Percentiles rank a stretch among this genome's conserved stretches.
Conservation (phyloP, 1,140 invertebrate species). For the Caenorhabditis inopinata region DNA sequence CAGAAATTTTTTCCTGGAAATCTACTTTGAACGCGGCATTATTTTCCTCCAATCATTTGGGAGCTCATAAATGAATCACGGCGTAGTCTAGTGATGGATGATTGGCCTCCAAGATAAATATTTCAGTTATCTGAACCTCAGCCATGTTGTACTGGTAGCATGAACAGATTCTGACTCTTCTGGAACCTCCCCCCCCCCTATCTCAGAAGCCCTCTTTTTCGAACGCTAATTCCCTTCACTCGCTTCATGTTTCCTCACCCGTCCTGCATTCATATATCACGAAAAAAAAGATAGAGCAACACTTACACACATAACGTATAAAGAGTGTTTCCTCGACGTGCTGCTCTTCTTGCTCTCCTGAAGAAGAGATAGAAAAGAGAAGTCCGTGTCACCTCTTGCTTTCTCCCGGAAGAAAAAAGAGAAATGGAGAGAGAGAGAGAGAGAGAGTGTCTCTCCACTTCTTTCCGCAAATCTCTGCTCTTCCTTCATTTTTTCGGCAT, state of each 20-base stretch:
- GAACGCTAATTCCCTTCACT: background rate
- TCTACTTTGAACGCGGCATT: too few relatives aligned
- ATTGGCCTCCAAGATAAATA: too few relatives aligned
- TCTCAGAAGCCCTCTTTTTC: background rate
- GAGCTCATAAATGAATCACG: too few relatives aligned
- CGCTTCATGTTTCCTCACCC: too few relatives aligned
- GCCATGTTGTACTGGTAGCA: too few relatives aligned
- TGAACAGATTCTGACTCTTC: too few relatives aligned
- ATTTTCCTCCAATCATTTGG: too few relatives aligned
- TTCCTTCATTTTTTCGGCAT: background rate
- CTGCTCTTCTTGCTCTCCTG: background rate
- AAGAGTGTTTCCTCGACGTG: background rate
- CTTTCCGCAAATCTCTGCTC: constrained; percentile 32
- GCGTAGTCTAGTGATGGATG: too few relatives aligned
- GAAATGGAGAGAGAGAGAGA: too few relatives aligned
- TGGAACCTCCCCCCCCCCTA: background rate
- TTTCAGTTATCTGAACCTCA: too few relatives aligned
- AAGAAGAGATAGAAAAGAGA: background rate
- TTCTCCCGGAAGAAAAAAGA: constrained; percentile 2
- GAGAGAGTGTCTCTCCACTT: background rate
- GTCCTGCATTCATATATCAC: constrained; percentile 7
- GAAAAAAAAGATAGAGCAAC: constrained; percentile 1
- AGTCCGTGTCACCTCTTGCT: constrained; percentile 31
- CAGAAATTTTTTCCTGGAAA: too few relatives aligned
- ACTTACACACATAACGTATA: constrained; percentile 20